phyloP scores from a whole-genome alignment of 2,888 invertebrate species.

The Pristionchus entomophagus region DNA sequence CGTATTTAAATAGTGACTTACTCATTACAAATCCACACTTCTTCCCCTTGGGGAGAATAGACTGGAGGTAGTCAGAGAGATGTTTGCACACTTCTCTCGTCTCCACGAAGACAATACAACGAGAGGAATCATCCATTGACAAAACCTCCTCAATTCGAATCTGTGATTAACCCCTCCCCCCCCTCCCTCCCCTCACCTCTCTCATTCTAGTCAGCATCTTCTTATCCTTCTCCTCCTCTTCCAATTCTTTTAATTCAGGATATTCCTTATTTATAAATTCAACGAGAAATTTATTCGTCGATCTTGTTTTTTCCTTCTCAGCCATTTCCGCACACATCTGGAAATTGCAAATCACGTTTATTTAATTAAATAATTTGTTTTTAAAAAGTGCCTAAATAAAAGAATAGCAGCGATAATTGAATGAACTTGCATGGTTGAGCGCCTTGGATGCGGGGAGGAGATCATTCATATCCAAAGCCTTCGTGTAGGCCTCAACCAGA shows the following conservation, averaged over 20 bases:
- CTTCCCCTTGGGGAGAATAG: not conserved
- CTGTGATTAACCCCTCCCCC: not conserved
- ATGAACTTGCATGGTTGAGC: not conserved
- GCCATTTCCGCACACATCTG: slow-evolving; percentile 3
- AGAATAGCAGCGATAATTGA: not conserved
- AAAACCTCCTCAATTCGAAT: not conserved
- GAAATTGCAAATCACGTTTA: too few species aligned
- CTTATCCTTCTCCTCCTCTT: slow-evolving; percentile 3
- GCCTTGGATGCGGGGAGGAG: slow-evolving; percentile 18
- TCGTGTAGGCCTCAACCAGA: not conserved
- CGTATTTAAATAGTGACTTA: too few species aligned
- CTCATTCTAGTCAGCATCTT: slow-evolving; percentile 8
- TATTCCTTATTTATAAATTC: not conserved
- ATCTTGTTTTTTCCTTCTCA: not conserved
- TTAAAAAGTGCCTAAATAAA: not conserved
- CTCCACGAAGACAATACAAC: slow-evolving; percentile 11
- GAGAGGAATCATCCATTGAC: not conserved
- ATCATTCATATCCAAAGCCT: slow-evolving; percentile 34
- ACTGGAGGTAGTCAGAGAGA: not conserved
- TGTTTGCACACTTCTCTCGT: slow-evolving; percentile 3
- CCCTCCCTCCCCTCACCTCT: not conserved
- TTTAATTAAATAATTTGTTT: too few species aligned
- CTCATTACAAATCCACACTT: slow-evolving; percentile 4
- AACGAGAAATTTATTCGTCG: not conserved
- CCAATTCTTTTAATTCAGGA: not conserved